A percentile compares a stretch with the other conserved stretches of the same genome.
Conservation (phyloP, 2,797 vertebrate species). For the Paratrypauchen microcephalus region DNA sequence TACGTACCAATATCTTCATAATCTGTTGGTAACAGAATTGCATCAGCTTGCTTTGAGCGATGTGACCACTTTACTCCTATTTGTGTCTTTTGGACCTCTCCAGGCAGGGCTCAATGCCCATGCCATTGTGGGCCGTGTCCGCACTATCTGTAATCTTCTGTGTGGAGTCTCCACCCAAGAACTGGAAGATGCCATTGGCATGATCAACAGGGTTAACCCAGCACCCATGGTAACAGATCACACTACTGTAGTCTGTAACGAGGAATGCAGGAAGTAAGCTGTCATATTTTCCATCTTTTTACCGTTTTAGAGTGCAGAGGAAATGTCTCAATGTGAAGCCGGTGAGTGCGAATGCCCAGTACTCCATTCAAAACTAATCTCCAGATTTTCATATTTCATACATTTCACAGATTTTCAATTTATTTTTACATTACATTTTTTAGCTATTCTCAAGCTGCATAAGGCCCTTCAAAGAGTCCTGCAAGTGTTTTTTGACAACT, state of each 20-base stretch:
- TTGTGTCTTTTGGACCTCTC: neutral
- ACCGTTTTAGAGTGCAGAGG: constrained; percentile 48
- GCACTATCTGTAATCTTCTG: constrained; percentile 66
- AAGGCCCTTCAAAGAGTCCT: constrained; percentile 62
- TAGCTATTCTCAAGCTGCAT: constrained; percentile 64
- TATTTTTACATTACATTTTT: neutral
- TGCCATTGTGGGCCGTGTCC: constrained; percentile 47
- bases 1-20: neutral
- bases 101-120: constrained; percentile 52
- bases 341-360: constrained; percentile 57
- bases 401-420: no score
- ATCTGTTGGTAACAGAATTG: neutral
- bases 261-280: neutral
- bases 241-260: neutral
- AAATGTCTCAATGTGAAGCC: constrained; percentile 56
- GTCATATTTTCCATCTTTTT: constrained; percentile 7
- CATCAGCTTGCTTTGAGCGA: neutral
- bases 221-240: constrained; percentile 52
- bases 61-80: neutral
- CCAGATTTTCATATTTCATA: no score
- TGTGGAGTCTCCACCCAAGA: constrained; percentile 61
- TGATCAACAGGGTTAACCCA: constrained; percentile 59
- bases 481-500: constrained; percentile 74
- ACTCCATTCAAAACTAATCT: no score
- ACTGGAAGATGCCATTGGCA: constrained; percentile 67